Conservation (phyloP, 2,797 vertebrate genomes). For the Peromyscus melanophrys region DNA sequence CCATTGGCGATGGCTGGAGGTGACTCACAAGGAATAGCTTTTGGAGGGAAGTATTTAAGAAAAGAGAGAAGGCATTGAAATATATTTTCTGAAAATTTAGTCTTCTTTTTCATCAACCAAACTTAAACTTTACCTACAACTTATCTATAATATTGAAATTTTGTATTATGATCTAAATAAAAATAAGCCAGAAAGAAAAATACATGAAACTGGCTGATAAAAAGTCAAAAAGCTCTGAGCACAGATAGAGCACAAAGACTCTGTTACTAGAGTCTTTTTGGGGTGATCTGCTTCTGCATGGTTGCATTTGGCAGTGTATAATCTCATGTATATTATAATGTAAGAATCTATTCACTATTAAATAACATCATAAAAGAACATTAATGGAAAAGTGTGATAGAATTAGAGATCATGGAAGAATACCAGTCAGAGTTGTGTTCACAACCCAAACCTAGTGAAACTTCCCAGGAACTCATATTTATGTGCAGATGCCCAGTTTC, state of each 20-base stretch:
- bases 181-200: slow-evolving; percentile 15
- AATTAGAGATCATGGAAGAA: not conserved
- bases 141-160: slow-evolving; percentile 2
- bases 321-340: slow-evolving; percentile 20
- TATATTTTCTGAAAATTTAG: slow-evolving; percentile 34
- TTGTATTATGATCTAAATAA: not conserved
- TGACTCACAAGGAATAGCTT: slow-evolving; percentile 85
- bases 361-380: slow-evolving; percentile 38
- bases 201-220: not conserved
- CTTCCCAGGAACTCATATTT: not conserved
- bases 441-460: not conserved
- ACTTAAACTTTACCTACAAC: not conserved
- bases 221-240: not conserved
- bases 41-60: not conserved
- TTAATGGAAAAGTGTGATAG: not conserved
- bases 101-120: not conserved
- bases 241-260: slow-evolving; percentile 21
- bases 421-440: not conserved
- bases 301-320: slow-evolving; percentile 1
- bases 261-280: not conserved
- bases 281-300: not conserved
- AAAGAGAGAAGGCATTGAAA: slow-evolving; percentile 69
- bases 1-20: slow-evolving; percentile 85
- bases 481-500: slow-evolving; percentile 2
- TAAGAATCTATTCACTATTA: slow-evolving; percentile 42